Conservation (phyloP, 2,888 invertebrate genomes). For the Lepidochrysops patricia region DNA sequence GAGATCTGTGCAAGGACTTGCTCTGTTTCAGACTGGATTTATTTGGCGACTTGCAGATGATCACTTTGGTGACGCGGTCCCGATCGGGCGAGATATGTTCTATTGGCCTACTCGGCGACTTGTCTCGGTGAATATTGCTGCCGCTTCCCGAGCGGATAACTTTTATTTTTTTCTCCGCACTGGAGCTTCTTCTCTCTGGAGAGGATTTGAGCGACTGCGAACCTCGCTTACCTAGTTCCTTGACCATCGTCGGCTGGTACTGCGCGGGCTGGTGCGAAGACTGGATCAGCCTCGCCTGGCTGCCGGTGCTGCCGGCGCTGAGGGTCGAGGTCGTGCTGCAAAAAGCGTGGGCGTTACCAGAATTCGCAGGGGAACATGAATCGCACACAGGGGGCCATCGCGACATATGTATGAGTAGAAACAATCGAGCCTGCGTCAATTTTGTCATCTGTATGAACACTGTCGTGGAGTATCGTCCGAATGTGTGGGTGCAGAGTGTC, state of each 20-base stretch:
- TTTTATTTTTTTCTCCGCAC: conserved; percentile 54
- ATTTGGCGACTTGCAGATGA: conserved; percentile 67
- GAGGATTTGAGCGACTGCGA: conserved; percentile 70
- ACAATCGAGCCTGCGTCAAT: conserved; percentile 48
- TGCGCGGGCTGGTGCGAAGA: conserved; percentile 94
- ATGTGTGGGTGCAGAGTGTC: conserved; percentile 37
- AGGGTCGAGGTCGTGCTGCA: conserved; percentile 93
- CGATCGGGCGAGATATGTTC: conserved; percentile 52
- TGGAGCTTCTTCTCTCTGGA: conserved; percentile 51
- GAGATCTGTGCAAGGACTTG: conserved; percentile 61
- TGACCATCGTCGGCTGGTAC: conserved; percentile 90
- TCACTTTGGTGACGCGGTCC: conserved; percentile 66
- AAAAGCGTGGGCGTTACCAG: conserved; percentile 24
- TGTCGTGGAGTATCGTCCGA: conserved; percentile 21
- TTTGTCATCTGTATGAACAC: conserved; percentile 28
- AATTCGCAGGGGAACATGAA: conserved; percentile 11
- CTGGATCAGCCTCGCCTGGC: conserved; percentile 93
- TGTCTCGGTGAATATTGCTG: conserved; percentile 60
- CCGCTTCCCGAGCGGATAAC: conserved; percentile 74
- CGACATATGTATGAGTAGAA: conserved; percentile 61
- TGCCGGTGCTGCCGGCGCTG: conserved; percentile 94
- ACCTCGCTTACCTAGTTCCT: conserved; percentile 89
- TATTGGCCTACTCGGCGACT: conserved; percentile 51
- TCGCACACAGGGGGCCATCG: conserved; percentile 16
- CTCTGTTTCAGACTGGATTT: conserved; percentile 63